phyloP scores from a whole-genome alignment of 2,113 vertebrate species.

The Microtus oregoni region DNA sequence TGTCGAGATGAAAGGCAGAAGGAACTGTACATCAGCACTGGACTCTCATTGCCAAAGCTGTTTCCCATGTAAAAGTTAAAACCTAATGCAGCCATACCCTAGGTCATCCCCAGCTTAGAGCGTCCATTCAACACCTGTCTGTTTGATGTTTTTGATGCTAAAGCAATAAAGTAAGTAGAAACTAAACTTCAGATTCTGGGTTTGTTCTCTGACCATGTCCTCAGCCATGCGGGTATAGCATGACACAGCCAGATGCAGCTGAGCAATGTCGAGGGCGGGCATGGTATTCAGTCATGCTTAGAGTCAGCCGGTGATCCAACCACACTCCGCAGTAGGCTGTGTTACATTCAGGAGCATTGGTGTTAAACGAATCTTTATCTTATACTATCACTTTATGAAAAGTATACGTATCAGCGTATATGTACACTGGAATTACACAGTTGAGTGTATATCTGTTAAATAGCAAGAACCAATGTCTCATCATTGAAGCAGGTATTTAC shows the following conservation, averaged over 20 bases:
- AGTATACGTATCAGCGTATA: background rate
- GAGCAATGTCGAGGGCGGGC: background rate
- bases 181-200: background rate
- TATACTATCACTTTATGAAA: background rate
- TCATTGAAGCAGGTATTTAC: background rate
- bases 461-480: background rate
- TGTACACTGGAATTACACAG: background rate
- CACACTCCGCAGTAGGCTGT: background rate
- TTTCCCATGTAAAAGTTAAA: background rate
- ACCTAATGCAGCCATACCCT: background rate
- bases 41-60: background rate
- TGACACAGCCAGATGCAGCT: fast-evolving
- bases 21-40: background rate
- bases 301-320: background rate
- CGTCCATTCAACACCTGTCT: background rate
- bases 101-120: too few relatives aligned
- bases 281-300: too few relatives aligned
- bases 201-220: background rate
- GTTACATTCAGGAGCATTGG: background rate
- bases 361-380: background rate
- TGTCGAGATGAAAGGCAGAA: background rate
- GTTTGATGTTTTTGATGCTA: background rate
- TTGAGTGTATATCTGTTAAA: background rate
- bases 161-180: background rate
- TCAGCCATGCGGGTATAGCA: too few relatives aligned